Conservation (phyloP, 2,797 vertebrate species). For the Botia kubotai region DNA sequence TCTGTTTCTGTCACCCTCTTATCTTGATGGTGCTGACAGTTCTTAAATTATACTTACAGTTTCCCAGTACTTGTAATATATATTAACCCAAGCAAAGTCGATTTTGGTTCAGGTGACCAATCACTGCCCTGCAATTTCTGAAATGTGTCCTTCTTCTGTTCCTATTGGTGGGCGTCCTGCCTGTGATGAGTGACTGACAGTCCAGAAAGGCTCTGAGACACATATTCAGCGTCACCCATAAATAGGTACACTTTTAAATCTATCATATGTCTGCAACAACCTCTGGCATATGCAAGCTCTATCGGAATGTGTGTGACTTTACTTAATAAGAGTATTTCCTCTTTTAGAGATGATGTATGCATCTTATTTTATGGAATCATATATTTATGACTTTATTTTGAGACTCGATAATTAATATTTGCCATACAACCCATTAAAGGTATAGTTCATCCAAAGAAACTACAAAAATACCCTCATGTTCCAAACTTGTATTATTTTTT, state of each 20-base stretch:
- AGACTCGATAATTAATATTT: not conserved
- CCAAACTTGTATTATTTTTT: too few species aligned
- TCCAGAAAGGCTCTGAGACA: constrained; percentile 72
- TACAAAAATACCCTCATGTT: too few species aligned
- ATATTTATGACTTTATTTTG: too few species aligned
- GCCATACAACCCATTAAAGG: not conserved
- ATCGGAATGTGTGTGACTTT: constrained; percentile 43
- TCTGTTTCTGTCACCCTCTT: constrained; percentile 37
- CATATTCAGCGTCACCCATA: constrained; percentile 70
- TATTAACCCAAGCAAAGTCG: constrained; percentile 45
- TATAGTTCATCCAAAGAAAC: not conserved
- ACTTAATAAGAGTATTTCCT: constrained; percentile 11
- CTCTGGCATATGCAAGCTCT: constrained; percentile 46
- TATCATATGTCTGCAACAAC: constrained; percentile 54
- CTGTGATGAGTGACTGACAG: constrained; percentile 72
- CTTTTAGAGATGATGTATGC: not conserved
- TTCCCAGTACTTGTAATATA: constrained; percentile 3
- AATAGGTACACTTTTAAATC: constrained; percentile 80
- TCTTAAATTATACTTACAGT: constrained; percentile 22
- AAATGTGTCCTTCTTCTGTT: constrained; percentile 79
- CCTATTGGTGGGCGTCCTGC: constrained; percentile 71
- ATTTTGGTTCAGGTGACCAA: constrained; percentile 57
- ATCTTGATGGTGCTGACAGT: constrained; percentile 25
- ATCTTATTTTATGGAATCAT: not conserved
- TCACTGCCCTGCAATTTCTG: constrained; percentile 65